These are phyloP conservation scores for Plutella xylostella DNA, from an alignment of 2,888 invertebrate genomes.

Conservation along the genomic window DNA sequence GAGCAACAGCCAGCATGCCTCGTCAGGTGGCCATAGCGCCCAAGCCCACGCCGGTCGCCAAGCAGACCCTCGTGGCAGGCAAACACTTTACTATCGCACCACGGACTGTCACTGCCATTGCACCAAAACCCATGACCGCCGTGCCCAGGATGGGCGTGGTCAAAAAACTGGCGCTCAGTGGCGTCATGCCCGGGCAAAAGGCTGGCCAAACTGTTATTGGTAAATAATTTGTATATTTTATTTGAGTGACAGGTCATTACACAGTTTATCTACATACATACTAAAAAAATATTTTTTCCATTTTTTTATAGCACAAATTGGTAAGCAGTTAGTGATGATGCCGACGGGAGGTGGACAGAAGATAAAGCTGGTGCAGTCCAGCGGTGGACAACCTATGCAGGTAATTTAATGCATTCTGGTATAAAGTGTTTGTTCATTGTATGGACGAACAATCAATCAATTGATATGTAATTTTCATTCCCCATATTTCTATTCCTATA, in stretches of 20 bases:
- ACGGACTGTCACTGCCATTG: not conserved
- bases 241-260: too few species aligned
- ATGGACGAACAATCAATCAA: too few species aligned
- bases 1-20: constrained; percentile 25
- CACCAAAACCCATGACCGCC: constrained; percentile 32
- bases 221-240: constrained; percentile 18
- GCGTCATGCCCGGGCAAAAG: constrained; percentile 26
- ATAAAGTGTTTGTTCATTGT: too few species aligned
- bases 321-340: constrained; percentile 51
- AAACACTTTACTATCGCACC: constrained; percentile 41
- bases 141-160: constrained; percentile 16
- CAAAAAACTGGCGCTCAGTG: constrained; percentile 36
- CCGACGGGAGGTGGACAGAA: constrained; percentile 44
- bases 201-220: constrained; percentile 41
- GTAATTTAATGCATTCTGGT: too few species aligned
- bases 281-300: not conserved
- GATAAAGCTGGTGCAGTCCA: constrained; percentile 39
- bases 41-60: constrained; percentile 41
- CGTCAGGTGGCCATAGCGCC: constrained; percentile 66
- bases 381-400: not conserved
- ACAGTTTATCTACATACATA: too few species aligned
- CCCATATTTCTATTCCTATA: too few species aligned
- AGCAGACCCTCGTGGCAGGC: constrained; percentile 26
- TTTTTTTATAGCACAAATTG: constrained; percentile 44
- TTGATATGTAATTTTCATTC: too few species aligned